Conservation (phyloP, 2,797 vertebrate genomes). For the Melanotaenia pygmaea region DNA sequence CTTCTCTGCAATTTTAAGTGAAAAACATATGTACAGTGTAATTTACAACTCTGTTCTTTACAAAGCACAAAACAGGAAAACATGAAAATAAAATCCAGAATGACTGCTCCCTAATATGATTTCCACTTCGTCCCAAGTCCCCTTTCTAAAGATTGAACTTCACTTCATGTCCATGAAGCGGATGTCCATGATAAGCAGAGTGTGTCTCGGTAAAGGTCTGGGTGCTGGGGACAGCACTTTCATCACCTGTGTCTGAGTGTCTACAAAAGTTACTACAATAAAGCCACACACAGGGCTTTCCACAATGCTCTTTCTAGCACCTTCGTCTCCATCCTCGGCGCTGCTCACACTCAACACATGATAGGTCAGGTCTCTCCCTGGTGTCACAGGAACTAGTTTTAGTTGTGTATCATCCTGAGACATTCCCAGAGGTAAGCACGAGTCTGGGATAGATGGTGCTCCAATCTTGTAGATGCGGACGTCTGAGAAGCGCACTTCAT, state of each 20-base stretch:
- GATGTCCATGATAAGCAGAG: conserved; percentile 98
- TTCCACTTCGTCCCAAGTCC: not conserved
- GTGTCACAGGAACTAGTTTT: conserved; percentile 95
- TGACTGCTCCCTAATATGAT: not conserved
- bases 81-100: not conserved
- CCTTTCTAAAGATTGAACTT: conserved; percentile 12
- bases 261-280: conserved; percentile 95
- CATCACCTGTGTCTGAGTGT: conserved; percentile 93
- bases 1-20: conserved; percentile 8
- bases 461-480: conserved; percentile 99
- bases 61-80: conserved; percentile 23
- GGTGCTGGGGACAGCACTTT: conserved; percentile 95
- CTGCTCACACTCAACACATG: conserved; percentile 95
- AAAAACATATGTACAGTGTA: conserved; percentile 39
- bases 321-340: conserved; percentile 81
- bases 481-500: conserved; percentile 95
- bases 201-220: conserved; percentile 92
- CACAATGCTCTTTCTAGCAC: conserved; percentile 76
- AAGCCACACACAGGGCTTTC: conserved; percentile 91
- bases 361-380: conserved; percentile 95
- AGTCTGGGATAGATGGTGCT: conserved; percentile 96
- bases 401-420: conserved; percentile 98
- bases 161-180: conserved; percentile 97
- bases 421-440: conserved; percentile 96
- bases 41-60: conserved; percentile 27